Conservation (phyloP, 1,140 invertebrate genomes). For the Formica selysi region DNA sequence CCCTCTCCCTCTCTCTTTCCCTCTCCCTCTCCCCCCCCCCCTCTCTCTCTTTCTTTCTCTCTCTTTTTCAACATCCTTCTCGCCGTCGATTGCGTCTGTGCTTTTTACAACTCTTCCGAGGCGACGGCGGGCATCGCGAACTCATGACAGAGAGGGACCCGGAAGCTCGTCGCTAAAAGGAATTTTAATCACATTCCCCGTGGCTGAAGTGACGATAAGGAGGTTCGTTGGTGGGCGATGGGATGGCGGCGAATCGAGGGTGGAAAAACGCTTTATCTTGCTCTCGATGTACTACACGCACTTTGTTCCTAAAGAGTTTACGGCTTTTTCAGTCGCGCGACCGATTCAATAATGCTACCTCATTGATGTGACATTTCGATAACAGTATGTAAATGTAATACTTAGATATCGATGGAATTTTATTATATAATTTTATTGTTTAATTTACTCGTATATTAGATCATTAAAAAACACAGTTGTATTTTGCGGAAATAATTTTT, state of each 20-base stretch:
- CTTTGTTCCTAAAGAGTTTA: slow-evolving; percentile 4
- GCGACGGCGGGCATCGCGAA: slow-evolving; percentile 30
- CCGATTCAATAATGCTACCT: neutral
- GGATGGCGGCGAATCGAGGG: neutral
- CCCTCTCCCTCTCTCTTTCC: neutral
- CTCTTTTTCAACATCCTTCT: slow-evolving; percentile 4
- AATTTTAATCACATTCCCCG: slow-evolving; percentile 82
- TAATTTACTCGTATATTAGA: neutral
- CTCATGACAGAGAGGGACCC: slow-evolving; percentile 56
- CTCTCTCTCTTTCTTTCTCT: neutral
- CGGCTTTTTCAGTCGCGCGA: neutral
- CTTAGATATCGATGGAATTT: neutral
- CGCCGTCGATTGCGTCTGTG: slow-evolving; percentile 26
- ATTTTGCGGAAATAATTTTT: neutral
- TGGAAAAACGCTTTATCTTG: slow-evolving; percentile 42
- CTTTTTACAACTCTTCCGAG: slow-evolving; percentile 58
- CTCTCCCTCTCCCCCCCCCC: neutral
- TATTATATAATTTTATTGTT: neutral
- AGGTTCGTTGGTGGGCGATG: slow-evolving; percentile 35
- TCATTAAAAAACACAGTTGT: neutral
- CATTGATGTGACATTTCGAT: slow-evolving; percentile 24
- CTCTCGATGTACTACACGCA: neutral
- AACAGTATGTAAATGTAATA: neutral
- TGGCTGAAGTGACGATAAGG: slow-evolving; percentile 77
- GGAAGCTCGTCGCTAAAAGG: slow-evolving; percentile 77